phyloP scores from a whole-genome alignment of 2,888 invertebrate genomes.

The Cephus pygmeus region DNA sequence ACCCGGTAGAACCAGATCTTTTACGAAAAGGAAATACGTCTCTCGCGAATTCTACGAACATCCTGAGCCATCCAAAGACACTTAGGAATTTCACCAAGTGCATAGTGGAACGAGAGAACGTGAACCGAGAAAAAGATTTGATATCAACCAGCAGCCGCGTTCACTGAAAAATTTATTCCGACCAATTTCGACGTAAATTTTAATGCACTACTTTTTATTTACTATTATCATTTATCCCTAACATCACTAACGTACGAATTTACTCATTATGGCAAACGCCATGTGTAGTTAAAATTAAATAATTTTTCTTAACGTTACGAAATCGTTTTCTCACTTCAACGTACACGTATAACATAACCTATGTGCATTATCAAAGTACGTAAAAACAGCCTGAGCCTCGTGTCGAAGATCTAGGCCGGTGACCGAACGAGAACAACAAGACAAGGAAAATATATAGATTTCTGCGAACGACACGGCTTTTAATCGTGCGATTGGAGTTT shows the following conservation, averaged over 20 bases:
- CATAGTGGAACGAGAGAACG: background rate
- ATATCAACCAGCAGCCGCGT: too few relatives aligned
- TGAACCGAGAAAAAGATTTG: background rate
- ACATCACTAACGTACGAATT: too few relatives aligned
- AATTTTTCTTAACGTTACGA: too few relatives aligned
- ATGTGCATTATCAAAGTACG: background rate
- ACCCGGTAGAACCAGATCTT: background rate
- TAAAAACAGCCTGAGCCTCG: background rate
- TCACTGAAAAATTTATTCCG: too few relatives aligned
- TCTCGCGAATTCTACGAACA: background rate
- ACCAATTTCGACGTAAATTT: too few relatives aligned
- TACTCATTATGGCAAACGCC: too few relatives aligned
- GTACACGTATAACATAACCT: background rate
- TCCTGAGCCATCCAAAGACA: background rate
- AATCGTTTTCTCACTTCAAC: too few relatives aligned
- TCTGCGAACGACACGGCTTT: too few relatives aligned
- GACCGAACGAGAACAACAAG: background rate
- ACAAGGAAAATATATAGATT: background rate
- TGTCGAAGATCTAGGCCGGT: background rate
- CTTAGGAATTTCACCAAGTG: background rate
- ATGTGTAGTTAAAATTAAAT: too few relatives aligned
- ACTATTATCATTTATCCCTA: too few relatives aligned
- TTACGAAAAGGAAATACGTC: background rate
- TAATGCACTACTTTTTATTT: too few relatives aligned
- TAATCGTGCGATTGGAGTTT: background rate